Conservation (phyloP, 2,888 invertebrate genomes). For the Lydus trimaculatus region DNA sequence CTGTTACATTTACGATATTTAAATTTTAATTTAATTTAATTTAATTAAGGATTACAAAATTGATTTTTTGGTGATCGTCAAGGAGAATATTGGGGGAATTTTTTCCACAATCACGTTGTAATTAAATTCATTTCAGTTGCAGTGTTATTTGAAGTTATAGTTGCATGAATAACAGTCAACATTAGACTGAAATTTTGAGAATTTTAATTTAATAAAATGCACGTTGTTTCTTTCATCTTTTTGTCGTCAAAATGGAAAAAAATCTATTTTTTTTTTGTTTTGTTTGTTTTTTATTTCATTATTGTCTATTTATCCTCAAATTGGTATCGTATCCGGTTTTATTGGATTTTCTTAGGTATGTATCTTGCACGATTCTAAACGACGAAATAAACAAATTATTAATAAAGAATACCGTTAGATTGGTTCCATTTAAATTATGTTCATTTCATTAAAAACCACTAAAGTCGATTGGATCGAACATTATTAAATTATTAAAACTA, state of each 20-base stretch:
- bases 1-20: too few species aligned
- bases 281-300: not conserved
- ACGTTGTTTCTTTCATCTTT: not conserved
- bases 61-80: too few species aligned
- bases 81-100: too few species aligned
- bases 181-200: too few species aligned
- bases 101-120: not conserved
- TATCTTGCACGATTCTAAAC: conserved; percentile 23
- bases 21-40: not conserved
- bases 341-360: conserved; percentile 30
- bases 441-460: not conserved
- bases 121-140: not conserved
- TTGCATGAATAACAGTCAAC: too few species aligned
- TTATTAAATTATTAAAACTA: not conserved
- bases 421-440: not conserved
- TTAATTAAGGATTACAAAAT: too few species aligned
- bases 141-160: not conserved
- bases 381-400: not conserved
- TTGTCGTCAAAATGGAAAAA: too few species aligned
- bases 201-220: not conserved
- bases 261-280: too few species aligned
- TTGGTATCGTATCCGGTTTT: conserved; percentile 30
- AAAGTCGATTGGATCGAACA: not conserved
- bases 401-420: not conserved
- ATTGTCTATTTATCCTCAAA: conserved; percentile 18